phyloP scores from a whole-genome alignment of 2,113 vertebrate genomes.

The Gadus macrocephalus region DNA sequence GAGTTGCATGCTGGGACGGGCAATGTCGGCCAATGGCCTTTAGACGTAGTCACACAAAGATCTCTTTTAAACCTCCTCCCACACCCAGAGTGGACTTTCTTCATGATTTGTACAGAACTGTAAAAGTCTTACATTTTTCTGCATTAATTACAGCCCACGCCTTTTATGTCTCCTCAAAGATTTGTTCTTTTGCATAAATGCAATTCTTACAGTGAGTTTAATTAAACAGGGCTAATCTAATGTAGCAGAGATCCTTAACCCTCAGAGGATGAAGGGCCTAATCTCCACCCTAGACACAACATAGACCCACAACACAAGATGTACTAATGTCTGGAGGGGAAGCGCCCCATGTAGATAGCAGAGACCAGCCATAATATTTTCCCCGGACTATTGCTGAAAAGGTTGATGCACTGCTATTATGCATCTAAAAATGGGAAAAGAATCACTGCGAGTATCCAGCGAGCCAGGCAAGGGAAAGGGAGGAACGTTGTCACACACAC shows the following conservation, averaged over 20 bases:
- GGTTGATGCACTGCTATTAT: constrained; percentile 53
- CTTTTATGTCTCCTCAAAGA: constrained; percentile 55
- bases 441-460: constrained; percentile 61
- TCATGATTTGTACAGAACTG: constrained; percentile 66
- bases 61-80: constrained; percentile 71
- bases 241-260: no score
- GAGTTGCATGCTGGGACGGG: constrained; percentile 74
- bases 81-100: constrained; percentile 65
- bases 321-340: constrained; percentile 14
- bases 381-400: constrained; percentile 22
- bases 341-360: constrained; percentile 38
- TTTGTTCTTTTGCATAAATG: constrained; percentile 65
- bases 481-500: constrained; percentile 61
- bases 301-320: no score
- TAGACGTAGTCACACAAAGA: constrained; percentile 71
- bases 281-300: no score
- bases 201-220: constrained; percentile 29
- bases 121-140: constrained; percentile 71
- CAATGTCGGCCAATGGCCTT: constrained; percentile 64
- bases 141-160: constrained; percentile 66
- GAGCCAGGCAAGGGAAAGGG: constrained; percentile 52
- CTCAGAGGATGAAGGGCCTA: no score
- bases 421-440: constrained; percentile 57
- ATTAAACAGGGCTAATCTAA: no score
- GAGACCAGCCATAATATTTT: constrained; percentile 45